phyloP scores from a whole-genome alignment of 2,113 vertebrate species.

The Picathartes gymnocephalus region DNA sequence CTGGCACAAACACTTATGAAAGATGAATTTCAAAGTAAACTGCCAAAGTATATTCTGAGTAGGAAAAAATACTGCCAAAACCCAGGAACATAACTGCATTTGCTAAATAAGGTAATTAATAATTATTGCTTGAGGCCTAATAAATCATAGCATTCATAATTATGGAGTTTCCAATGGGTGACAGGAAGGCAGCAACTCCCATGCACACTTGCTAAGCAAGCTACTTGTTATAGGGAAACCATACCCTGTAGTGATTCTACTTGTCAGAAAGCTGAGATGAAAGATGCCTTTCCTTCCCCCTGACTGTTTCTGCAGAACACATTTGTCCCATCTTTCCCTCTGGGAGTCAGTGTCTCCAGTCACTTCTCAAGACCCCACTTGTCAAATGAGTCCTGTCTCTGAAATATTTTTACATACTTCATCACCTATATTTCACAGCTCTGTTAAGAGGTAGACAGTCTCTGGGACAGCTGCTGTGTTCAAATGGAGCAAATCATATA shows the following conservation, averaged over 20 bases:
- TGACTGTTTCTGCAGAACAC: not conserved
- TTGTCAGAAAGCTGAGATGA: slow-evolving; percentile 2
- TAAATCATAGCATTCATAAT: slow-evolving; percentile 3
- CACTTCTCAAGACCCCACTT: not conserved
- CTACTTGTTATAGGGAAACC: not conserved
- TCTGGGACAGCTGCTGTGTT: not conserved
- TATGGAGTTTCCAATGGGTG: not conserved
- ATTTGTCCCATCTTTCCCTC: not conserved
- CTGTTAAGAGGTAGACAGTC: not conserved
- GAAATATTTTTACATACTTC: slow-evolving; percentile 31
- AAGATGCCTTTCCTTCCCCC: not conserved
- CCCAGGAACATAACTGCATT: not conserved
- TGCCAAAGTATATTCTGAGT: not conserved
- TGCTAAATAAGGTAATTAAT: slow-evolving; percentile 44
- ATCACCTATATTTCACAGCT: slow-evolving; percentile 38
- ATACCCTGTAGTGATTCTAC: not conserved
- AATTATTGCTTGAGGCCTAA: slow-evolving; percentile 28
- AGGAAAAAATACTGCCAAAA: slow-evolving; percentile 12
- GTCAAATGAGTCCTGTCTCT: slow-evolving; percentile 12
- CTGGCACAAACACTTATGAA: slow-evolving; percentile 3
- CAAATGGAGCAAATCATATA: slow-evolving; percentile 12
- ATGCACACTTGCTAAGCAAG: not conserved
- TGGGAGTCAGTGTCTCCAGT: not conserved
- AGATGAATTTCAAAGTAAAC: slow-evolving; percentile 36
- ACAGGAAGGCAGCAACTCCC: not conserved